Conservation (phyloP, 2,113 vertebrate species). For the Callipepla californica region DNA sequence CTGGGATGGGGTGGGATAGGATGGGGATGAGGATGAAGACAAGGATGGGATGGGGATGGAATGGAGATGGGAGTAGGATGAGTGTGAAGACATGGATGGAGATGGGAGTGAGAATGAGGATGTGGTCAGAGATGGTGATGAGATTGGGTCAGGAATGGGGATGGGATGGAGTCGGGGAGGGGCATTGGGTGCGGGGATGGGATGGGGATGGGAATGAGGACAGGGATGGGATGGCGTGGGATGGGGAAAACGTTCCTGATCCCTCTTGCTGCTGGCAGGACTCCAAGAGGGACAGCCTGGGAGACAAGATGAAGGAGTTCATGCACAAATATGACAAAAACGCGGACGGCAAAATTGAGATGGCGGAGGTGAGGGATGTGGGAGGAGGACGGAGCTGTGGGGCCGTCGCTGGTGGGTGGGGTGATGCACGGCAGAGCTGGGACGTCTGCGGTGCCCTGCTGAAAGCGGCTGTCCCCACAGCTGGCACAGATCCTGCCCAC, state of each 20-base stretch:
- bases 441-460: neutral
- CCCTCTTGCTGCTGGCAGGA: conserved; percentile 74
- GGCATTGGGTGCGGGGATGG: too few relatives aligned
- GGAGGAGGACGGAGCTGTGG: neutral
- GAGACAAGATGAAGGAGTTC: conserved; percentile 96
- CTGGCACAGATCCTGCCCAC: conserved; percentile 96
- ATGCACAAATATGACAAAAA: conserved; percentile 99
- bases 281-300: conserved; percentile 85
- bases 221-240: neutral
- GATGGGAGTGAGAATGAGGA: too few relatives aligned
- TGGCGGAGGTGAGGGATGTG: conserved; percentile 89
- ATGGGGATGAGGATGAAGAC: too few relatives aligned
- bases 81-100: too few relatives aligned
- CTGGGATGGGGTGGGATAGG: too few relatives aligned
- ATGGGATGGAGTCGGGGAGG: too few relatives aligned
- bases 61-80: too few relatives aligned
- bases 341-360: conserved; percentile 94
- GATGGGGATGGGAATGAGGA: too few relatives aligned
- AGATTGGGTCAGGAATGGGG: too few relatives aligned
- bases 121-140: too few relatives aligned
- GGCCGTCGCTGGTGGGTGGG: neutral
- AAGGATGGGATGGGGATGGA: too few relatives aligned
- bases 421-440: neutral
- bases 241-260: neutral
- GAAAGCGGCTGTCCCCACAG: conserved; percentile 63